Conservation (phyloP, 2,797 vertebrate species). For the Thunnus albacares region DNA sequence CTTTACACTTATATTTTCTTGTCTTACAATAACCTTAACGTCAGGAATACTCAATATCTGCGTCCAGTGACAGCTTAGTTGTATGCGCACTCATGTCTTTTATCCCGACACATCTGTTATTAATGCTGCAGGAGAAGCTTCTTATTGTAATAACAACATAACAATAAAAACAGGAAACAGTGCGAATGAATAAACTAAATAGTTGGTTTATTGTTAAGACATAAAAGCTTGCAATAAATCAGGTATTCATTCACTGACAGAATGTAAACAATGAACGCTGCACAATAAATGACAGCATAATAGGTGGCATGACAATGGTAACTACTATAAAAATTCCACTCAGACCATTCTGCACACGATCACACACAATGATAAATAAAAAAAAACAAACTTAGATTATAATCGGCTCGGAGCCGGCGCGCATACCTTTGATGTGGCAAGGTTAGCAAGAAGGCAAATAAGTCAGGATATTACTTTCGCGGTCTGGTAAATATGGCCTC, state of each 20-base stretch:
- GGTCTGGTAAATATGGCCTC: constrained; percentile 76
- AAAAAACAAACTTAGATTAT: constrained; percentile 5
- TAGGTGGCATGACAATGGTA: constrained; percentile 5
- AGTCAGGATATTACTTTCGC: constrained; percentile 80
- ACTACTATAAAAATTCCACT: neutral
- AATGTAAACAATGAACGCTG: constrained; percentile 67
- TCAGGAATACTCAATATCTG: constrained; percentile 5
- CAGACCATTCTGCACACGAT: neutral
- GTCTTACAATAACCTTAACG: neutral
- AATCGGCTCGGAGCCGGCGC: constrained; percentile 35
- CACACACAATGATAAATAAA: constrained; percentile 25
- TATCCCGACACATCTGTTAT: constrained; percentile 8
- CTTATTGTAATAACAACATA: neutral
- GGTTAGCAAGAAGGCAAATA: constrained; percentile 66
- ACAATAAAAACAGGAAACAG: neutral
- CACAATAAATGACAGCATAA: constrained; percentile 47
- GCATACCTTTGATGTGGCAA: constrained; percentile 84
- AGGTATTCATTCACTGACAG: constrained; percentile 20
- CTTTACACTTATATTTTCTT: neutral
- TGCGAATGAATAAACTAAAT: neutral
- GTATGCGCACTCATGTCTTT: constrained; percentile 8
- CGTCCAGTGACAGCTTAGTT: constrained; percentile 49
- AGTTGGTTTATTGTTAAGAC: neutral
- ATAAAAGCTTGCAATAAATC: neutral
- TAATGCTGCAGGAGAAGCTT: neutral